Base-by-base conservation (phyloP, 2,797 vertebrate genomes). In the Tympanoctomys barrerae region DNA sequence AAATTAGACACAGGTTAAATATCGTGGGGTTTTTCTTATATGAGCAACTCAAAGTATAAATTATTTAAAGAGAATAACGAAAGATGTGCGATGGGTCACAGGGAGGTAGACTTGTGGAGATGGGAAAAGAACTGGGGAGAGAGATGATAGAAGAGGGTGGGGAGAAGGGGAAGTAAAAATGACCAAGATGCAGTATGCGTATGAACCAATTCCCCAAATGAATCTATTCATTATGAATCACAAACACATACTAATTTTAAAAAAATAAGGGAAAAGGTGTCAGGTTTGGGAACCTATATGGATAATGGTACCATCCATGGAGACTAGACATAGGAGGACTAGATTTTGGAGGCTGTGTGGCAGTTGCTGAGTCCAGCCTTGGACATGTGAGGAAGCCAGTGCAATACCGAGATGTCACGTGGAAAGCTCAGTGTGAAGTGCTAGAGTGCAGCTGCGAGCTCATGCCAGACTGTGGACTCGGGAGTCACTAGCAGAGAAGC, bases 401-500 rank as follows among this genome's bases (percentile, higher is more conserved):
- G n/a, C 61, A 46, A 39, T 79, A 46, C 33, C 61, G 73, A 77
- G 24, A 70, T 46, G 73, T 49, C 52, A 49, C 14, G 22, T 82
- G 83, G 78, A 89, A 10, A 57, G 70, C 46, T 26, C 3, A 12
- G 39, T 10, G 5, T 33, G 75, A 91, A 39, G 68, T 13, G 42
- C 82, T 79, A 33, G 42, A 59, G 4, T 36, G 36, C 54, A 52
- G 24, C 78, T 66, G 36, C 49, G 42, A 70, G 39, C n/a, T 33
- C n/a, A 18, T 36, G 31, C 64, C 54, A 87, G 77, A 26, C 57
- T 46, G 7, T 26, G 49, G 64, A 68, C 36, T n/a, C 61, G 59
- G 85, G 89, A 39, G 70, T 93, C 71, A 7, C 39, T 18, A 49
- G 91, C 33, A 80, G 66, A 90, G 68, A 87, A 90, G 64, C 36